These are phyloP conservation scores for Periplaneta americana DNA, from an alignment of 1,140 invertebrate species.

Conservation along the genomic window DNA sequence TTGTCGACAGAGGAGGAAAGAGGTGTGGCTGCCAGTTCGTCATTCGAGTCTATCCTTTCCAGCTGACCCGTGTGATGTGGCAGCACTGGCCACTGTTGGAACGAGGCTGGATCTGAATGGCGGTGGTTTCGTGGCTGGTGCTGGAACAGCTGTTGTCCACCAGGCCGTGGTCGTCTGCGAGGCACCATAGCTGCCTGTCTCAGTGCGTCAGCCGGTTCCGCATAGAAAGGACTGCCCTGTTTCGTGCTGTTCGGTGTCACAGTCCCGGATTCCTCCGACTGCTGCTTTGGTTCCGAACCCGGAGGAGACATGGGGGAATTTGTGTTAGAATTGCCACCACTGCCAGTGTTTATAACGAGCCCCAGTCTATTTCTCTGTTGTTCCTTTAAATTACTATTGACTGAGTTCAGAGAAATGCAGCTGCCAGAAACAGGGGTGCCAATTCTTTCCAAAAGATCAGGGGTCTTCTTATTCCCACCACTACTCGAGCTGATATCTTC, in stretches of 20 bases:
- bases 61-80: slow-evolving; percentile 32
- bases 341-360: slow-evolving; percentile 33
- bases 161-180: slow-evolving; percentile 30
- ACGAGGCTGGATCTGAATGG: slow-evolving; percentile 53
- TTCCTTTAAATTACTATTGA: slow-evolving; percentile 25
- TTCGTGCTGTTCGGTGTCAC: slow-evolving; percentile 33
- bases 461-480: slow-evolving; percentile 25
- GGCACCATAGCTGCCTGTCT: slow-evolving; percentile 35
- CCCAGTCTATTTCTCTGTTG: slow-evolving; percentile 37
- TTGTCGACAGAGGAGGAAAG: slow-evolving; percentile 68
- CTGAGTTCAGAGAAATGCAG: slow-evolving; percentile 14
- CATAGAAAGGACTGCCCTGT: slow-evolving; percentile 83
- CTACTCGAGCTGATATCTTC: slow-evolving; percentile 20
- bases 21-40: slow-evolving; percentile 27
- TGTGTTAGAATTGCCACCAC: slow-evolving; percentile 26
- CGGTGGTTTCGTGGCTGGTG: slow-evolving; percentile 39
- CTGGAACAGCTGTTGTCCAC: slow-evolving; percentile 13
- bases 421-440: slow-evolving; percentile 6
- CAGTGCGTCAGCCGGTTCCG: slow-evolving; percentile 85
- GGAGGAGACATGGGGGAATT: slow-evolving; percentile 16
- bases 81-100: slow-evolving; percentile 32
- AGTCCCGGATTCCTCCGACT: slow-evolving; percentile 30
- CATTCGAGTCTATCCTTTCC: slow-evolving; percentile 52
- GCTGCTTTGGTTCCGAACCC: not conserved
- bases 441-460: slow-evolving; percentile 26